Evolutionary conservation across 2,113 vertebrate genomes (phyloP).

Genomic region (Laticauda colubrina): DNA sequence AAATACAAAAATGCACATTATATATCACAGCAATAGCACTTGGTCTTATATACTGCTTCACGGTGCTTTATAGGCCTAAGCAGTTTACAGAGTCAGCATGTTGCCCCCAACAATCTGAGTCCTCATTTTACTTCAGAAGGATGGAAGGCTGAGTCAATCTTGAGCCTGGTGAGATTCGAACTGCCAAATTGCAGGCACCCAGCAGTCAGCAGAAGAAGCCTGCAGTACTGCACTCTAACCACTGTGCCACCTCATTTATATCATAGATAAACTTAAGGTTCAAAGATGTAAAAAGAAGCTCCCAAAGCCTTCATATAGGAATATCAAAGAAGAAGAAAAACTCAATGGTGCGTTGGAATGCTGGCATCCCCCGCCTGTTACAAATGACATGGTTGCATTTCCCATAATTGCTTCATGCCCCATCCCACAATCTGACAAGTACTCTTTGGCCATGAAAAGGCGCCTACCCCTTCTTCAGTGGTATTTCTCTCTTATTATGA

Average conservation of each 20-base stretch:
- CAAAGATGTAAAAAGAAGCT: not conserved
- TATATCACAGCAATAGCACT: not conserved
- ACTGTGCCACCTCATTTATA: not conserved
- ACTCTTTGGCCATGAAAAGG: not conserved
- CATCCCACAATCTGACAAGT: not conserved
- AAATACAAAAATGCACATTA: not conserved
- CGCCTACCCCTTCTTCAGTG: not conserved
- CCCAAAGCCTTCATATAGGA: not conserved
- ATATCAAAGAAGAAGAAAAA: not conserved
- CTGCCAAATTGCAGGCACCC: too few species aligned
- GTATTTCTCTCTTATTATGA: not conserved
- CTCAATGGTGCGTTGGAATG: too few species aligned
- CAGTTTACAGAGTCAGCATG: too few species aligned
- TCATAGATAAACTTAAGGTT: not conserved
- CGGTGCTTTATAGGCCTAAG: too few species aligned
- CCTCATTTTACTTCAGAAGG: too few species aligned
- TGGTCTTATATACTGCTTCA: too few species aligned
- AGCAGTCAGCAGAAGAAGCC: too few species aligned
- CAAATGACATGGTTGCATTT: not conserved
- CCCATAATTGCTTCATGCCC: not conserved
- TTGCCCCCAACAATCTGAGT: too few species aligned
- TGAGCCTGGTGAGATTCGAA: too few species aligned
- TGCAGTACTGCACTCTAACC: too few species aligned
- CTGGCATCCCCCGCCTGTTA: not conserved
- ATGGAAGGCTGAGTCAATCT: too few species aligned